Percentiles rank a stretch among this genome's conserved stretches.
Evolutionary conservation across 2,113 vertebrate genomes (phyloP).

Genomic region (Chaetodon trifascialis): DNA sequence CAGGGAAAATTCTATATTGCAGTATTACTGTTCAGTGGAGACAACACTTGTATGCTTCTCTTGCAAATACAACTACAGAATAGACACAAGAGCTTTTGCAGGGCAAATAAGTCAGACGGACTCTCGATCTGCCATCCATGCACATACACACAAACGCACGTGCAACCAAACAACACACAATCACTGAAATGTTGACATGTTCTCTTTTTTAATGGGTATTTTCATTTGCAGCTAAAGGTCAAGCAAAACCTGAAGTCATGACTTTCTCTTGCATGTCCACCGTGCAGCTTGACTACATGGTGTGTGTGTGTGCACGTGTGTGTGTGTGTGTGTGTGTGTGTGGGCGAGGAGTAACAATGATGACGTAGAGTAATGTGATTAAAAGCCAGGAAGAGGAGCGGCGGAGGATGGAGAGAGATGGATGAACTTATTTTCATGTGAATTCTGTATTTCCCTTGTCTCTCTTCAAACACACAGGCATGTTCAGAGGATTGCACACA

Average conservation of each 20-base stretch:
- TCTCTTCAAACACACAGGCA: background rate
- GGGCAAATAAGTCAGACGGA: background rate
- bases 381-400: background rate
- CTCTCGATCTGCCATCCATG: background rate
- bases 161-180: background rate
- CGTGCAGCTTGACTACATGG: background rate
- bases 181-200: background rate
- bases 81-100: background rate
- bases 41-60: background rate
- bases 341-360: constrained; percentile 9
- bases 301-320: background rate
- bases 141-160: background rate
- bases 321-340: constrained; percentile 12
- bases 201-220: background rate
- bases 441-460: background rate
- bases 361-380: background rate
- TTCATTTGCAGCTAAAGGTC: constrained; percentile 56
- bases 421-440: background rate
- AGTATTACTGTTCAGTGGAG: background rate
- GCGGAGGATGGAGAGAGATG: background rate
- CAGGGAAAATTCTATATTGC: background rate
- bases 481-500: background rate
- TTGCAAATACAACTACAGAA: background rate
- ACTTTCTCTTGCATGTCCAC: background rate
- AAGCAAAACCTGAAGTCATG: constrained; percentile 10